Percentiles rank a stretch among this genome's conserved stretches.
Evolutionary conservation across 2,797 vertebrate genomes (phyloP).

Genomic region (Acanthornis magna): DNA sequence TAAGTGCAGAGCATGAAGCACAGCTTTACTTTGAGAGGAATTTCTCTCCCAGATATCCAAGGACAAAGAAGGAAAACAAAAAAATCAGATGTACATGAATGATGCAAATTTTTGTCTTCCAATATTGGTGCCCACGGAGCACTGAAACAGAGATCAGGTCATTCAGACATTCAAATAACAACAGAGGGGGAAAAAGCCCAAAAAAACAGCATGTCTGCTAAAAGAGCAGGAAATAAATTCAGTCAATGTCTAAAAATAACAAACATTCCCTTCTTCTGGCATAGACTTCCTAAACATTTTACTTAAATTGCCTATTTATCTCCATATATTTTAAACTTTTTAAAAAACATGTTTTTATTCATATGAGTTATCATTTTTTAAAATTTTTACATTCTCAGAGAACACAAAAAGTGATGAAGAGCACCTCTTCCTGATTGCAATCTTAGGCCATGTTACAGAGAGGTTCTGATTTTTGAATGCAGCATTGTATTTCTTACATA

Average conservation of each 20-base stretch:
- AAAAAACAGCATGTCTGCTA: not conserved
- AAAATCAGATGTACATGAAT: not conserved
- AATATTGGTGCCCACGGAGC: not conserved
- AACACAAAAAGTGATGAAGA: not conserved
- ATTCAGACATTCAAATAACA: not conserved
- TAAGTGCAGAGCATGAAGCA: not conserved
- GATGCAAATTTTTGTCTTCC: not conserved
- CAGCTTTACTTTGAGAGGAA: not conserved
- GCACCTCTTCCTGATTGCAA: fast-evolving
- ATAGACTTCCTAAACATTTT: not conserved
- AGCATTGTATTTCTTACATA: not conserved
- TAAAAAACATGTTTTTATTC: not conserved
- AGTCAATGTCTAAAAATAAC: not conserved
- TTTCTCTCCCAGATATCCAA: not conserved
- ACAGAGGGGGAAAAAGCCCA: not conserved
- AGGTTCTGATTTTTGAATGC: not conserved
- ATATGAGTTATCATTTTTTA: not conserved
- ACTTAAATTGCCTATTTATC: not conserved
- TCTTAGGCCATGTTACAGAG: not conserved
- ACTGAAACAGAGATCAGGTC: not conserved
- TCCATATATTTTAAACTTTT: not conserved
- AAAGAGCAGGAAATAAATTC: not conserved
- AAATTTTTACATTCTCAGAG: not conserved
- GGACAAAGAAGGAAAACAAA: not conserved
- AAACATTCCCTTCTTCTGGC: not conserved